Conservation (phyloP, 2,797 vertebrate species). For the Anisognathus igniventris region DNA sequence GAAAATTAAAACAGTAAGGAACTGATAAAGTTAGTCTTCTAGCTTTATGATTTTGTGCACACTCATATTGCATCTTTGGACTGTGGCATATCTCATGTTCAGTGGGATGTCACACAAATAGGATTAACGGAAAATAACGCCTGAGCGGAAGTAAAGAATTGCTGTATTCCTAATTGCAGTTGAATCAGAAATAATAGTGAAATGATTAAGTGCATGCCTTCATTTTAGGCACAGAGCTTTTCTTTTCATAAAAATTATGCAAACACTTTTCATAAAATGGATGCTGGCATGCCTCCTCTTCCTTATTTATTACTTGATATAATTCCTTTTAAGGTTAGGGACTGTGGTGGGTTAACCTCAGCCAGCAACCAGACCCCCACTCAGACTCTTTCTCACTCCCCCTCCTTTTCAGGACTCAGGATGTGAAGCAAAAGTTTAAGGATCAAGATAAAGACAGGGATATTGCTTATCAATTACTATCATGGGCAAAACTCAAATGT, state of each 20-base stretch:
- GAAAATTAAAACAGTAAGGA: background rate
- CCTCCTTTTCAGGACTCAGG: background rate
- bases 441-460: background rate
- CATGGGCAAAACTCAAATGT: background rate
- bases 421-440: background rate
- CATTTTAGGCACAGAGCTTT: background rate
- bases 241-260: background rate
- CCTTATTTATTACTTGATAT: background rate
- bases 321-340: background rate
- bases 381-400: background rate
- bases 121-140: background rate
- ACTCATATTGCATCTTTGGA: background rate
- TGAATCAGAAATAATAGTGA: background rate
- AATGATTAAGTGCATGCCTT: background rate
- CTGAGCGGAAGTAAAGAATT: background rate
- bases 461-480: background rate
- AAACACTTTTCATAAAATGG: background rate
- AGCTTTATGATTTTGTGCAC: background rate
- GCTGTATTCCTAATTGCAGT: background rate
- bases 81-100: background rate
- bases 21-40: background rate
- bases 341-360: background rate
- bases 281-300: background rate
- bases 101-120: background rate
- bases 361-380: background rate